Percentiles rank a stretch among this genome's conserved stretches.
Evolutionary conservation across 2,888 invertebrate species (phyloP).

Genomic region (Drosophila ustulata): DNA sequence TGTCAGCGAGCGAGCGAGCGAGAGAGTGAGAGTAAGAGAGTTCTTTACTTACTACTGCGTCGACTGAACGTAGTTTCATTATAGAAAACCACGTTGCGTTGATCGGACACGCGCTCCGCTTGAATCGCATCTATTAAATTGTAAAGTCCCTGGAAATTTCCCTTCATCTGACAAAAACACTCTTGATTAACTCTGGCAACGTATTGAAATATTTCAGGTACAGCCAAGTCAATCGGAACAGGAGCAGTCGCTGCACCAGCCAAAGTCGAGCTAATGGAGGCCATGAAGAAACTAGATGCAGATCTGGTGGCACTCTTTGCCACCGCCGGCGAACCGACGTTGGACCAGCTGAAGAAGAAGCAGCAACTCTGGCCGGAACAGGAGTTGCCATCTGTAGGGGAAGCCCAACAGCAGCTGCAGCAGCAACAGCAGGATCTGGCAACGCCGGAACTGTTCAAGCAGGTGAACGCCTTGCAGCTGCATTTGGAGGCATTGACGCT

Average conservation of each 20-base stretch:
- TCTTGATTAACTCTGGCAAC: neutral
- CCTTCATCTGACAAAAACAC: neutral
- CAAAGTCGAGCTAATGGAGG: constrained; percentile 82
- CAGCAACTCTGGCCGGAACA: constrained; percentile 53
- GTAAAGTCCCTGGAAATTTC: constrained; percentile 36
- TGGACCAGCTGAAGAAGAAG: constrained; percentile 55
- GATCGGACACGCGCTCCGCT: constrained; percentile 50
- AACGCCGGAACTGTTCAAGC: constrained; percentile 69
- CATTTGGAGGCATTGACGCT: constrained; percentile 81
- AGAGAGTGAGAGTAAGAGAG: neutral
- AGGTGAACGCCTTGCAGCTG: constrained; percentile 73
- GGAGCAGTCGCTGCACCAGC: constrained; percentile 46
- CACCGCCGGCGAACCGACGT: constrained; percentile 61
- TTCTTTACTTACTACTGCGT: neutral
- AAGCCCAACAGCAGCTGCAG: neutral
- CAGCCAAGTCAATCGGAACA: constrained; percentile 39
- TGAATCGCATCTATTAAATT: constrained; percentile 27
- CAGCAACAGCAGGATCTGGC: constrained; percentile 21
- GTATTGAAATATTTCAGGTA: constrained; percentile 50
- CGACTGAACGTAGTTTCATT: constrained; percentile 41
- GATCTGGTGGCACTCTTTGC: constrained; percentile 81
- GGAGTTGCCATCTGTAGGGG: constrained; percentile 24
- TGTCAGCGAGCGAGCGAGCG: neutral
- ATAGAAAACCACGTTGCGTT: constrained; percentile 65
- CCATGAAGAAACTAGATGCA: constrained; percentile 82